phyloP scores from a whole-genome alignment of 1,140 invertebrate genomes.

The Aphelenchoides besseyi region DNA sequence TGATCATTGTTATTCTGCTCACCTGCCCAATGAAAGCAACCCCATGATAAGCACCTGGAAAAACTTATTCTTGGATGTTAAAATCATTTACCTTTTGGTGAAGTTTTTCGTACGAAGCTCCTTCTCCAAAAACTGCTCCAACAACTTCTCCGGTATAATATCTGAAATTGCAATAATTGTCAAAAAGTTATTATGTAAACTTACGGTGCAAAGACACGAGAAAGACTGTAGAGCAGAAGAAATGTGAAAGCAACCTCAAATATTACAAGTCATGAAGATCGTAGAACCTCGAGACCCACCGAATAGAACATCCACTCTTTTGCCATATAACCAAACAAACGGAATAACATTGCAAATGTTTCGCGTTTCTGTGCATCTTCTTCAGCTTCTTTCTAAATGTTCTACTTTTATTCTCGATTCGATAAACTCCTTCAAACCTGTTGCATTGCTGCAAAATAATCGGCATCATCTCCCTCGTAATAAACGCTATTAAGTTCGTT shows the following conservation, averaged over 20 bases:
- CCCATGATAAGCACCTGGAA: constrained; percentile 47
- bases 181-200: neutral
- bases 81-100: constrained; percentile 34
- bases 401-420: constrained; percentile 17
- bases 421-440: neutral
- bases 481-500: neutral
- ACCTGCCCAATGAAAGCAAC: constrained; percentile 45
- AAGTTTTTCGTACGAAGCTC: constrained; percentile 52
- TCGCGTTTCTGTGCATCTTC: constrained; percentile 45
- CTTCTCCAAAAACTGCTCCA: constrained; percentile 54
- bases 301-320: constrained; percentile 48
- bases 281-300: constrained; percentile 21
- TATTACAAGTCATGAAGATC: too few species aligned
- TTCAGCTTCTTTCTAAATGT: constrained; percentile 41
- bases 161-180: neutral
- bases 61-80: neutral
- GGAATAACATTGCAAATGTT: constrained; percentile 47
- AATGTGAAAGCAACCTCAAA: constrained; percentile 51
- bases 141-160: constrained; percentile 61
- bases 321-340: constrained; percentile 46
- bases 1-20: neutral
- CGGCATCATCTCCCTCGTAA: neutral
- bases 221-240: constrained; percentile 56
- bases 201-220: constrained; percentile 59
- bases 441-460: constrained; percentile 42